Percentiles rank a stretch among this genome's conserved stretches.
Evolutionary conservation across 2,797 vertebrate species (phyloP).

Genomic region (Aeoliscus strigatus): DNA sequence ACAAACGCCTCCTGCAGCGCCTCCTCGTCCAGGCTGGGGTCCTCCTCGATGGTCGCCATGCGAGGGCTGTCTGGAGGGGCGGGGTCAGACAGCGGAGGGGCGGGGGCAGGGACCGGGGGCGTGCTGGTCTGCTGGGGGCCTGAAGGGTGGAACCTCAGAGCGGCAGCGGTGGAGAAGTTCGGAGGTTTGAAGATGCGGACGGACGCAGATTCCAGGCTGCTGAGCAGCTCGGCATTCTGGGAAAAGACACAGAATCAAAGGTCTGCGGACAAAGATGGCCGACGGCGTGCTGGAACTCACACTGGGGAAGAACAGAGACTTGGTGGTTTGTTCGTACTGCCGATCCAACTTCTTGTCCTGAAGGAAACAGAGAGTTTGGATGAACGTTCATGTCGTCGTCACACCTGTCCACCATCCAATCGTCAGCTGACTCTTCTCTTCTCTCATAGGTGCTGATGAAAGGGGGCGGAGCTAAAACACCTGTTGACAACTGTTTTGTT

Average conservation of each 20-base stretch:
- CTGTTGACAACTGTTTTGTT: no score
- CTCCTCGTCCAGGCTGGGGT: conserved; percentile 80
- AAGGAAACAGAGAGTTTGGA: conserved; percentile 9
- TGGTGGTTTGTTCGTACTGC: conserved; percentile 86
- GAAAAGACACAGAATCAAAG: conserved; percentile 1
- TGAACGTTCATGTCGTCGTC: no score
- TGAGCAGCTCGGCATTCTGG: conserved; percentile 91
- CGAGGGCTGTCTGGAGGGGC: conserved; percentile 73
- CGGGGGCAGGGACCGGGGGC: conserved; percentile 32
- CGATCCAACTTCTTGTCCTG: conserved; percentile 93
- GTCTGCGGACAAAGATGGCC: no score
- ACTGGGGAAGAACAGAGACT: conserved; percentile 87
- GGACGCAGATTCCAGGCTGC: conserved; percentile 89
- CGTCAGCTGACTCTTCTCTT: no score
- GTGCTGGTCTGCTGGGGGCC: conserved; percentile 59
- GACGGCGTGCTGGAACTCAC: no score
- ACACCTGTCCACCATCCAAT: no score
- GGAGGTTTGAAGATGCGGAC: conserved; percentile 86
- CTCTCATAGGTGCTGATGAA: no score
- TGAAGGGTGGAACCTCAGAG: conserved; percentile 37
- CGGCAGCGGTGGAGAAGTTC: conserved; percentile 1
- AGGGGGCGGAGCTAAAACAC: no score
- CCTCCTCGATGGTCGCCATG: conserved; percentile 95
- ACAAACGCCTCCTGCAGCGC: conserved; percentile 84
- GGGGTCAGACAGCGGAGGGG: background rate